Evolutionary conservation across 2,113 vertebrate genomes (phyloP).

Genomic region (Mungos mungo): DNA sequence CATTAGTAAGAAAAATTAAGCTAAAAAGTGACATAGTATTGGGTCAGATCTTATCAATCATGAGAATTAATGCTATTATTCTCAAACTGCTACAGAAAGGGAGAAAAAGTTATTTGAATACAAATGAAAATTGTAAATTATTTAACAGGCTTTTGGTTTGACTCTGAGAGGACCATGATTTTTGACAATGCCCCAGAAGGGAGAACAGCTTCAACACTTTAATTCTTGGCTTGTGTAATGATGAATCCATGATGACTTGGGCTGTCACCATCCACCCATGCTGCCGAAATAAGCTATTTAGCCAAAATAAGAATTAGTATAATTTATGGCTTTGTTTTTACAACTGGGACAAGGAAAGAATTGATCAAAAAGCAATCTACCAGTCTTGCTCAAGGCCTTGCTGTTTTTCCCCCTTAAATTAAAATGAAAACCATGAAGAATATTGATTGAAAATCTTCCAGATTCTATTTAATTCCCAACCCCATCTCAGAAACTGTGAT

Average conservation of each 20-base stretch:
- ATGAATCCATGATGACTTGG: constrained; percentile 36
- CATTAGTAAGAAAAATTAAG: constrained; percentile 41
- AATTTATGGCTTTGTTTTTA: constrained; percentile 75
- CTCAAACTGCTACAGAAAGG: constrained; percentile 4
- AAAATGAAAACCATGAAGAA: constrained; percentile 61
- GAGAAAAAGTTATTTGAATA: constrained; percentile 38
- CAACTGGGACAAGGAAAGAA: constrained; percentile 42
- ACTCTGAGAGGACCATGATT: background rate
- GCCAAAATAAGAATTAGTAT: constrained; percentile 65
- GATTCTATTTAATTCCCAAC: constrained; percentile 53
- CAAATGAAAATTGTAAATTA: constrained; percentile 56
- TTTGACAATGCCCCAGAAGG: background rate
- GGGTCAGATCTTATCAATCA: background rate
- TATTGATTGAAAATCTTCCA: constrained; percentile 62
- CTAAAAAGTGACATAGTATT: constrained; percentile 6
- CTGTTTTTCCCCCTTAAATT: constrained; percentile 27
- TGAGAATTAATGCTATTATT: constrained; percentile 50
- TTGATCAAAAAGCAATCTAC: constrained; percentile 56
- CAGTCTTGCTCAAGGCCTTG: constrained; percentile 49
- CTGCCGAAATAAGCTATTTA: constrained; percentile 50
- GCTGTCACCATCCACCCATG: constrained; percentile 28
- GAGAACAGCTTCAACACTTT: background rate
- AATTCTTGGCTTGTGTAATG: background rate
- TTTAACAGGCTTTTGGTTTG: constrained; percentile 57
- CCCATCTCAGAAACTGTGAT: constrained; percentile 36